Conservation (phyloP, 30 jellyfish, hydroid and myxozoan genomes). For the Cassiopea xamachana region DNA sequence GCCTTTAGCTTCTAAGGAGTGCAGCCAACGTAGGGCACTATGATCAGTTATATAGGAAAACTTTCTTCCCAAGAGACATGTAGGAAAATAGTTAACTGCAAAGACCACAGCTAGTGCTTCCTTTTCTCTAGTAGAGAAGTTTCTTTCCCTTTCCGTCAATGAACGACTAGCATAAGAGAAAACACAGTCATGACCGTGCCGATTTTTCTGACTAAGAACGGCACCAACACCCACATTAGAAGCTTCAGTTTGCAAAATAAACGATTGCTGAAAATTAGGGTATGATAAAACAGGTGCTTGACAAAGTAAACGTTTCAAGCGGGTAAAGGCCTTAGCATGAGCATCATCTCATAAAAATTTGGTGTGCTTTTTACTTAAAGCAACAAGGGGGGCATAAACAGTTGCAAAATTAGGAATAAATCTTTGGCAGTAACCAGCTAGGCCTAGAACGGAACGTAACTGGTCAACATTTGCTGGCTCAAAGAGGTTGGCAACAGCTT, state of each 20-base stretch:
- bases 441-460: conserved; percentile 43
- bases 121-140: conserved; percentile 54
- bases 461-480: conserved; percentile 33
- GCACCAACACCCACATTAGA: conserved; percentile 43
- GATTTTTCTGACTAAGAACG: conserved; percentile 30
- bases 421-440: conserved; percentile 46
- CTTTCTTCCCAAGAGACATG: conserved; percentile 35
- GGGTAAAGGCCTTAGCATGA: conserved; percentile 33
- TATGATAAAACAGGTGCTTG: conserved; percentile 55
- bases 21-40: conserved; percentile 62
- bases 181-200: conserved; percentile 34
- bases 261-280: conserved; percentile 37
- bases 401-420: conserved; percentile 59
- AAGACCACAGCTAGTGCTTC: conserved; percentile 48
- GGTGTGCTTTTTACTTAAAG: conserved; percentile 22
- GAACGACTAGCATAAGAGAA: conserved; percentile 61
- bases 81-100: conserved; percentile 42
- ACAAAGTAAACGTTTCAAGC: conserved; percentile 16
- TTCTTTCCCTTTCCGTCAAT: conserved; percentile 23
- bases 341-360: conserved; percentile 25
- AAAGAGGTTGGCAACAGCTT: conserved; percentile 27
- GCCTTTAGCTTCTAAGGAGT: conserved; percentile 46
- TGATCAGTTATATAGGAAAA: conserved; percentile 51
- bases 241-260: conserved; percentile 60
- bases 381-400: conserved; percentile 55